These are phyloP conservation scores for Dinomys branickii DNA, from an alignment of 2,113 vertebrate genomes.

Conservation along the genomic window DNA sequence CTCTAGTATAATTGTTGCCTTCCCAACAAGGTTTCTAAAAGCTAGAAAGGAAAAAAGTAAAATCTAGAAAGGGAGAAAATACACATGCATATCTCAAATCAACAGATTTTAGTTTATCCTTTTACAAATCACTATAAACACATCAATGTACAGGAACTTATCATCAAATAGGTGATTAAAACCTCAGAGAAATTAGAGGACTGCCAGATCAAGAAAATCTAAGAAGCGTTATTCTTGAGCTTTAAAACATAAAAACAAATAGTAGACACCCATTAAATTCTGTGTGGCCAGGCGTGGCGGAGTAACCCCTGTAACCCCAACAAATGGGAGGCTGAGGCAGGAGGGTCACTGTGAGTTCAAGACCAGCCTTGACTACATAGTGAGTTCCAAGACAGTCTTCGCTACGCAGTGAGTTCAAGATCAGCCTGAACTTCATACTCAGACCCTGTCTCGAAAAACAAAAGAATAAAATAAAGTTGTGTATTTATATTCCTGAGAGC, in stretches of 20 bases:
- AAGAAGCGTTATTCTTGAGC: background rate
- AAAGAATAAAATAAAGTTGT: background rate
- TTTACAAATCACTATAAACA: background rate
- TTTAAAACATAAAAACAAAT: slow-evolving; percentile 8
- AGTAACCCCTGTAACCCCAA: background rate
- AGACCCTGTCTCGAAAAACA: background rate
- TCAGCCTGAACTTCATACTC: background rate
- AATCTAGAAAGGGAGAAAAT: background rate
- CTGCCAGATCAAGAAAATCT: background rate
- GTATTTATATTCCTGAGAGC: background rate
- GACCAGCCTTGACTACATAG: background rate
- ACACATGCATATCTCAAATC: background rate
- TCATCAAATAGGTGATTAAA: background rate
- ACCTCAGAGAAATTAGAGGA: background rate
- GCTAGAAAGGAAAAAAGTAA: background rate
- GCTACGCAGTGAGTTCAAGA: background rate
- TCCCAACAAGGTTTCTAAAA: slow-evolving; percentile 6
- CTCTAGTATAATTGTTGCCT: background rate
- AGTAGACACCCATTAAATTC: background rate
- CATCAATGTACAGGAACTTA: background rate
- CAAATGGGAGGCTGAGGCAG: background rate
- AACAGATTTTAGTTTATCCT: background rate
- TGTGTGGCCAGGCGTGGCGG: background rate
- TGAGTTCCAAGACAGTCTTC: no score
- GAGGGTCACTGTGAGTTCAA: background rate